Percentiles rank a stretch among this genome's conserved stretches.
Evolutionary conservation across 2,113 vertebrate species (phyloP).

Genomic region (Potamarius usumacintae): DNA sequence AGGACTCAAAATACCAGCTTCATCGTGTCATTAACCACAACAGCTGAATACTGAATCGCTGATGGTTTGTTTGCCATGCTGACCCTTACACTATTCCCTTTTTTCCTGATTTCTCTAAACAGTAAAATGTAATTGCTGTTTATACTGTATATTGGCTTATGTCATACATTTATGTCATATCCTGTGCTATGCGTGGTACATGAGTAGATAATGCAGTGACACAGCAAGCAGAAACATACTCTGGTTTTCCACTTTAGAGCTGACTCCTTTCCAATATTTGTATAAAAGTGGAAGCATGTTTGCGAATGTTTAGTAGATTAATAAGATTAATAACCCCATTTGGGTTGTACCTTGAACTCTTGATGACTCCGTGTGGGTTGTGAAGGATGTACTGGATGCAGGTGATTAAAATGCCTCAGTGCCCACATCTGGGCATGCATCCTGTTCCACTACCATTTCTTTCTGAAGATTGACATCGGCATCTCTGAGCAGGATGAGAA

Average conservation of each 20-base stretch:
- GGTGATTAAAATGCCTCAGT: slow-evolving; percentile 53
- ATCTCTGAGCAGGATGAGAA: slow-evolving; percentile 58
- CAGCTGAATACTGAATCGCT: not conserved
- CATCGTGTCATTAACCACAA: not conserved
- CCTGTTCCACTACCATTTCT: slow-evolving; percentile 24
- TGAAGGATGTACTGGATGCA: slow-evolving; percentile 39
- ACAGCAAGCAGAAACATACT: not conserved
- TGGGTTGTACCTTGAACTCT: slow-evolving; percentile 28
- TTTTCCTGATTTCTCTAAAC: not conserved
- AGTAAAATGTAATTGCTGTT: not conserved
- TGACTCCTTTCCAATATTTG: not conserved
- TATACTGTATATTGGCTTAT: not conserved
- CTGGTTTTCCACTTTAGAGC: not conserved
- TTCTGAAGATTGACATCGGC: slow-evolving; percentile 50
- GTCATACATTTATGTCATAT: not conserved
- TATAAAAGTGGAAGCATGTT: not conserved
- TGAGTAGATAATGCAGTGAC: not conserved
- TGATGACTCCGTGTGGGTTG: slow-evolving; percentile 39
- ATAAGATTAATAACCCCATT: slow-evolving; percentile 5
- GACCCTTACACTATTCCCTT: not conserved
- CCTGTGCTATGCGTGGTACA: not conserved
- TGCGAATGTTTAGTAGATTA: slow-evolving; percentile 23
- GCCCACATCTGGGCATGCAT: slow-evolving; percentile 43
- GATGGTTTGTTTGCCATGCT: not conserved
- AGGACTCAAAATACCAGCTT: not conserved